Percentiles rank a stretch among this genome's conserved stretches.
phyloP scores from a whole-genome alignment of 2,797 vertebrate genomes.

The Otus scops region DNA sequence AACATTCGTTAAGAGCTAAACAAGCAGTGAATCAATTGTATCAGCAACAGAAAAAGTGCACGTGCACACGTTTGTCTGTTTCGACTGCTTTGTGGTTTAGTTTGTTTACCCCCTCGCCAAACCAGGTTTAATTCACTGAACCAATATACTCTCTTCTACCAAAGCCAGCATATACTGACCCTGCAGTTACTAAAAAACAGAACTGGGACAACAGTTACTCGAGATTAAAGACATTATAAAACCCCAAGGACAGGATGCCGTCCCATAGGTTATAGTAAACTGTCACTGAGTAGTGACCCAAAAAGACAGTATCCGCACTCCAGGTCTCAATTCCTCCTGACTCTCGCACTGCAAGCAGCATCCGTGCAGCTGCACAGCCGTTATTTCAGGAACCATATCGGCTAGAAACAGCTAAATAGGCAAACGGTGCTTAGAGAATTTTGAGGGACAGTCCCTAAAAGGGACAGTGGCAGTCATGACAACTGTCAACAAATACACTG shows the following conservation, averaged over 20 bases:
- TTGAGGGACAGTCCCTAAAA: not conserved
- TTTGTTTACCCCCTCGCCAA: not conserved
- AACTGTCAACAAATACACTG: not conserved
- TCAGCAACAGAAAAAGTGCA: not conserved
- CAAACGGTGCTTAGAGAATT: not conserved
- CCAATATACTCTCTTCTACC: not conserved
- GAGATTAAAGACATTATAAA: not conserved
- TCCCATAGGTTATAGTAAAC: not conserved
- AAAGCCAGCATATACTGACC: not conserved
- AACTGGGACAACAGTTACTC: not conserved
- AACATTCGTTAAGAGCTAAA: not conserved
- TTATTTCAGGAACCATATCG: not conserved
- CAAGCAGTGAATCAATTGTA: not conserved
- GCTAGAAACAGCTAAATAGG: not conserved
- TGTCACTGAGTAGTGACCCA: not conserved
- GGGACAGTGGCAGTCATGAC: fast-evolving
- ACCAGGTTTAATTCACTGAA: not conserved
- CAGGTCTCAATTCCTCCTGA: not conserved
- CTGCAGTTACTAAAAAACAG: not conserved
- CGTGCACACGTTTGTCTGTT: not conserved
- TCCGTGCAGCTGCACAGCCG: not conserved
- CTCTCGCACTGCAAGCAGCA: not conserved
- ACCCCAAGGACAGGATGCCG: not conserved
- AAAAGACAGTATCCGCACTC: not conserved
- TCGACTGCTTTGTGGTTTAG: not conserved